phyloP scores from a whole-genome alignment of 2,888 invertebrate genomes.

The Microplitis deprimator region DNA sequence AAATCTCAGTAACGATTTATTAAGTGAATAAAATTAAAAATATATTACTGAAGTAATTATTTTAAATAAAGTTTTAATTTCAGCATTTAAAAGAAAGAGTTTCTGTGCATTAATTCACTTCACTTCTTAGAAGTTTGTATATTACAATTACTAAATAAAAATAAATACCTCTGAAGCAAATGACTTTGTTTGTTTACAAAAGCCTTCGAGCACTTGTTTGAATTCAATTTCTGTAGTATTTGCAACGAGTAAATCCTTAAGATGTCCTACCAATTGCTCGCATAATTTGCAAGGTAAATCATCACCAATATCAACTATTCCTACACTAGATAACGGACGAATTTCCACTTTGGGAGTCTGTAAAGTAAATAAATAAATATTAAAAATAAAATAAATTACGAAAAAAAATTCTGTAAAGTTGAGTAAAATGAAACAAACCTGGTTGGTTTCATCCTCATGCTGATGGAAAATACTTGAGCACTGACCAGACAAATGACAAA shows the following conservation, averaged over 20 bases:
- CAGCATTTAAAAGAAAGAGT: background rate
- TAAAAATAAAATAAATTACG: background rate
- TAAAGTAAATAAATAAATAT: constrained; percentile 17
- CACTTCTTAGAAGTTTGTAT: background rate
- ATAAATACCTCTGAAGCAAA: constrained; percentile 78
- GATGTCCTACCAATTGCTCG: constrained; percentile 84
- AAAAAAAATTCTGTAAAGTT: no score
- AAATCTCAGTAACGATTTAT: no score
- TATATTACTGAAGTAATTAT: background rate
- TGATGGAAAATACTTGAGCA: constrained; percentile 79
- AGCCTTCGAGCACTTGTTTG: constrained; percentile 81
- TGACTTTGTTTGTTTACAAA: constrained; percentile 85
- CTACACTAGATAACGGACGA: constrained; percentile 75
- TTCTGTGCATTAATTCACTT: no score
- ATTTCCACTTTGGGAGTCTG: constrained; percentile 73
- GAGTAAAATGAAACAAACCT: constrained; percentile 62
- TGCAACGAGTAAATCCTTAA: constrained; percentile 84
- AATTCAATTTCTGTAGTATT: constrained; percentile 90
- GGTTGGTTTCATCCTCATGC: constrained; percentile 74
- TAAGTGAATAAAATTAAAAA: no score
- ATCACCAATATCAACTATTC: constrained; percentile 74
- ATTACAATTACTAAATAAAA: constrained; percentile 1
- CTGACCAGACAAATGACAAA: constrained; percentile 85
- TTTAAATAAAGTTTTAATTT: background rate
- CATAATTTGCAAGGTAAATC: constrained; percentile 89